These are phyloP conservation scores for Crocuta crocuta DNA, from an alignment of 2,113 vertebrate species.

Conservation along the genomic window DNA sequence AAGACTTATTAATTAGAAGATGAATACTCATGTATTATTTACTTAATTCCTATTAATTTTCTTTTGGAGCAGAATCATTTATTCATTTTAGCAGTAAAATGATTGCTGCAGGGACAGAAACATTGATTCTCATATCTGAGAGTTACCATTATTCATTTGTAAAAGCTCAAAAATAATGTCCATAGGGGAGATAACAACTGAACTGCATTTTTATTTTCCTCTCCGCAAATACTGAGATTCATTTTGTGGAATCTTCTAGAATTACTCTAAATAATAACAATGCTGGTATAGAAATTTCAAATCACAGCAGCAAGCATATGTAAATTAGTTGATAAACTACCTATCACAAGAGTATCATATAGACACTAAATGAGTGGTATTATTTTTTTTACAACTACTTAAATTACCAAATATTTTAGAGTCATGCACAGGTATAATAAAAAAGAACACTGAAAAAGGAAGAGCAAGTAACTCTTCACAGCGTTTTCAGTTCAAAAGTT, in stretches of 20 bases:
- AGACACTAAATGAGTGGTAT: not conserved
- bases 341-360: not conserved
- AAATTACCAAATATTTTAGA: not conserved
- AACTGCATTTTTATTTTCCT: conserved; percentile 13
- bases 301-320: not conserved
- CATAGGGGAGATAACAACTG: not conserved
- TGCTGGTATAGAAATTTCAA: not conserved
- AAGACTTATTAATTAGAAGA: not conserved
- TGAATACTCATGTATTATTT: not conserved
- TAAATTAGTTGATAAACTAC: not conserved
- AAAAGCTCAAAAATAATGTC: conserved; percentile 24
- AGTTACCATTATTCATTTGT: not conserved
- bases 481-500: not conserved
- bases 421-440: not conserved
- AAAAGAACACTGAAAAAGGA: not conserved
- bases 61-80: conserved; percentile 12
- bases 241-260: not conserved
- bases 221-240: not conserved
- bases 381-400: not conserved
- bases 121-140: not conserved
- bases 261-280: not conserved
- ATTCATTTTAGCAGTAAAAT: not conserved
- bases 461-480: not conserved
- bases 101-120: not conserved
- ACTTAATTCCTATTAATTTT: conserved; percentile 41